Evolutionary conservation across 1,140 invertebrate genomes (phyloP).

Genomic region (Streblospio benedicti): DNA sequence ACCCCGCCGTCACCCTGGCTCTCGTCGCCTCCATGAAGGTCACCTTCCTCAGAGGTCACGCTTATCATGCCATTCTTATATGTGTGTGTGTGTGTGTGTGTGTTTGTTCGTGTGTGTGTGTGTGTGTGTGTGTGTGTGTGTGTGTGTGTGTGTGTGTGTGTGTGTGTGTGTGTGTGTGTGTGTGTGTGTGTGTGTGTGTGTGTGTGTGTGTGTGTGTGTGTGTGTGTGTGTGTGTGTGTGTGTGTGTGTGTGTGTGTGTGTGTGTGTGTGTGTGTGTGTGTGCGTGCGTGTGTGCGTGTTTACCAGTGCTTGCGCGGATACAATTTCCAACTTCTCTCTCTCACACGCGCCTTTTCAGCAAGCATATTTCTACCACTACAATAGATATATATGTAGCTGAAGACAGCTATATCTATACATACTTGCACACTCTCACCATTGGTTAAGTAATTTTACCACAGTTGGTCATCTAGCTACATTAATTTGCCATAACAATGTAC

Average conservation of each 20-base stretch:
- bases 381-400: too few relatives aligned
- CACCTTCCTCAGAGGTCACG: conserved; percentile 7
- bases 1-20: conserved; percentile 14
- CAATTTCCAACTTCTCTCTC: too few relatives aligned
- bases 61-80: not conserved
- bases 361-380: too few relatives aligned
- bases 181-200: conserved; percentile 2
- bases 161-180: conserved; percentile 3
- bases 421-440: too few relatives aligned
- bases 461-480: too few relatives aligned
- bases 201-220: not conserved
- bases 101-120: not conserved
- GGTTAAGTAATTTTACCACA: too few relatives aligned
- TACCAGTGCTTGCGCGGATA: too few relatives aligned
- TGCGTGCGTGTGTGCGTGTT: not conserved
- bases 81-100: conserved; percentile 1
- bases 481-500: too few relatives aligned
- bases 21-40: conserved; percentile 12
- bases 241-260: conserved; percentile 4
- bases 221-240: not conserved
- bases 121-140: conserved; percentile 1
- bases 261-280: conserved; percentile 4
- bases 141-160: conserved; percentile 2
- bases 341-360: too few relatives aligned
- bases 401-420: too few relatives aligned